Evolutionary conservation across 2,113 vertebrate species (phyloP).

Genomic region (Malaclemys terrapin): DNA sequence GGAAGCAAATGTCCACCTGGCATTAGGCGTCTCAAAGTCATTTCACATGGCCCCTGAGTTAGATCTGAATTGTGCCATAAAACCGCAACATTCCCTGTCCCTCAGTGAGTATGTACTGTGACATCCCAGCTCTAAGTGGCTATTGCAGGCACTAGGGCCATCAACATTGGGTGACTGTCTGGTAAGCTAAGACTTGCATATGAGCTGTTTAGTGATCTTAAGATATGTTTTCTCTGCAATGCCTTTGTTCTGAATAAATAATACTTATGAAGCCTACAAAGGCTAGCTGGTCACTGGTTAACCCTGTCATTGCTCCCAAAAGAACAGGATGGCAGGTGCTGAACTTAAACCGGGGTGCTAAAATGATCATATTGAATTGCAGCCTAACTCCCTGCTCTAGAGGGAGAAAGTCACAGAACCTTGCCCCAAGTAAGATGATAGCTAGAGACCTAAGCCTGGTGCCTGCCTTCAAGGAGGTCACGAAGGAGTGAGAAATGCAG

Average conservation of each 20-base stretch:
- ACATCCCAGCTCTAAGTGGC: background rate
- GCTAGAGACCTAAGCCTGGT: background rate
- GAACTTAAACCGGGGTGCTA: background rate
- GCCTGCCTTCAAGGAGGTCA: background rate
- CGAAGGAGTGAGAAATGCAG: background rate
- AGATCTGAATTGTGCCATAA: background rate
- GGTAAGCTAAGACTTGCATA: background rate
- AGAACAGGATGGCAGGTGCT: background rate
- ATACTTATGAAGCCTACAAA: background rate
- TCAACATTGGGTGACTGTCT: too few species aligned
- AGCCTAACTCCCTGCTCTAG: background rate
- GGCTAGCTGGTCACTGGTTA: background rate
- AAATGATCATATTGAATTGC: background rate
- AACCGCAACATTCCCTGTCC: background rate
- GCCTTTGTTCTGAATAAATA: background rate
- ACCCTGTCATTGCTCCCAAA: background rate
- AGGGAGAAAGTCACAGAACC: background rate
- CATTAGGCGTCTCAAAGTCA: background rate
- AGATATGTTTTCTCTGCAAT: background rate
- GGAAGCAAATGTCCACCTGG: background rate
- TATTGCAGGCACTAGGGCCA: background rate
- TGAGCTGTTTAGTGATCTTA: background rate
- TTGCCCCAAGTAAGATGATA: too few species aligned
- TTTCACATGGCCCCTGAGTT: background rate
- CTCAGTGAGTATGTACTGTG: background rate